Evolutionary conservation across 2,888 invertebrate genomes (phyloP).

Genomic region (Smittia sp.): DNA sequence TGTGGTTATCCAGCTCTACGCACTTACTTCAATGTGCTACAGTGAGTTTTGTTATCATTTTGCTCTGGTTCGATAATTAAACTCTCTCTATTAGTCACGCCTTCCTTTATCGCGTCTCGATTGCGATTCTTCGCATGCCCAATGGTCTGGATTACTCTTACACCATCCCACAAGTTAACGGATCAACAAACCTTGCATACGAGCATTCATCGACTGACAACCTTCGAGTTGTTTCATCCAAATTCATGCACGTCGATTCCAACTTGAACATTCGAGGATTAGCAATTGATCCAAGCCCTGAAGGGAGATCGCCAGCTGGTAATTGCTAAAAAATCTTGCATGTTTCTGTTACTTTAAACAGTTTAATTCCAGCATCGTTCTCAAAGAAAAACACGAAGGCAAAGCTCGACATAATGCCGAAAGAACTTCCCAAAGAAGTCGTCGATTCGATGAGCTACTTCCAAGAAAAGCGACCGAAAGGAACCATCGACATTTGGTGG

Average conservation of each 20-base stretch:
- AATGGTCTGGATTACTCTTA: slow-evolving; percentile 82
- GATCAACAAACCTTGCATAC: neutral
- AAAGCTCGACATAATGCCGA: slow-evolving; percentile 48
- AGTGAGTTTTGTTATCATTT: slow-evolving; percentile 62
- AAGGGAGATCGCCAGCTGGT: slow-evolving; percentile 38
- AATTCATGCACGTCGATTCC: slow-evolving; percentile 66
- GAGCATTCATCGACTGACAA: neutral
- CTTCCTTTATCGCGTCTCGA: slow-evolving; percentile 87
- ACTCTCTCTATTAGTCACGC: slow-evolving; percentile 65
- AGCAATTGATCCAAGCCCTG: slow-evolving; percentile 49
- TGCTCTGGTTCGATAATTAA: slow-evolving; percentile 42
- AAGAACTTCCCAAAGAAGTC: slow-evolving; percentile 54
- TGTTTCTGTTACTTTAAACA: neutral
- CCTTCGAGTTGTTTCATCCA: slow-evolving; percentile 42
- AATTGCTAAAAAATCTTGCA: neutral
- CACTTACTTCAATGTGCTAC: slow-evolving; percentile 91
- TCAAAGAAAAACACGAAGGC: neutral
- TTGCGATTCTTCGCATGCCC: slow-evolving; percentile 80
- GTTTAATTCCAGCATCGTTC: neutral
- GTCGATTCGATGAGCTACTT: slow-evolving; percentile 64
- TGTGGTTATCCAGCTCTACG: slow-evolving; percentile 72
- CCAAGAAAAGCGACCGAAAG: slow-evolving; percentile 72
- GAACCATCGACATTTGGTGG: slow-evolving; percentile 94
- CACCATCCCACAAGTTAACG: slow-evolving; percentile 42
- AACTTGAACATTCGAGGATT: slow-evolving; percentile 63